Evolutionary conservation across 1,140 invertebrate genomes (phyloP), one percentile per base, ranked within the genome.

Genomic region (Lerema accius): DNA sequence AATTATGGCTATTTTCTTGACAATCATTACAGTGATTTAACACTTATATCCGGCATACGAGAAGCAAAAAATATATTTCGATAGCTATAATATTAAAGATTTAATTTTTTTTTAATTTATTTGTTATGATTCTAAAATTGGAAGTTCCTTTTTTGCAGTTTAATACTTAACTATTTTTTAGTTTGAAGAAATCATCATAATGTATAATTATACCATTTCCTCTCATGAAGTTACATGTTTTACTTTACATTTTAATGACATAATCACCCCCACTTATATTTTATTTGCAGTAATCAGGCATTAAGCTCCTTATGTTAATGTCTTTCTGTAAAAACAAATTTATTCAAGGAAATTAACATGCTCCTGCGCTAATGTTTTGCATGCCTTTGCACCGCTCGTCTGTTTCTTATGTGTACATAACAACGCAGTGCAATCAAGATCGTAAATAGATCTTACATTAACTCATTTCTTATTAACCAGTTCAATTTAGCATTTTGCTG

Each of bases 321-420:
- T 5, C 19, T 14, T 50, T 9, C 28, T 37, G 49, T n/a, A 51
- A 51, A 39, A 51, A 51, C 49, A 7, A 51, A 50, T 35, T 39
- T 51, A 51, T 51, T 5, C 49, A 14, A 1, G 15, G 5, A 17
- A 51, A 51, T 51, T 37, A 51, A 15, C 46, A 51, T 32, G 49
- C 16, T 15, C 28, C 5, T 7, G 28, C 4, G 15, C 5, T 23
- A 23, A 51, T 51, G 32, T 51, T 17, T 50, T 51, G 49, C 49
- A 39, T 40, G 35, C 35, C 37, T 53, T 37, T 40, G 35, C 14
- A 17, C 50, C 1, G 16, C 19, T 53, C 15, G 39, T 51, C 11
- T 6, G 5, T 19, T 15, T 32, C 17, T 53, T 53, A 40, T 53
- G 40, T 13, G 37, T 10, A 37, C 17, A n/a, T 39, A 51, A 51